A percentile compares a stretch with the other conserved stretches of the same genome.
Evolutionary conservation across 2,113 vertebrate species (phyloP).

Genomic region (Heterocephalus glaber): DNA sequence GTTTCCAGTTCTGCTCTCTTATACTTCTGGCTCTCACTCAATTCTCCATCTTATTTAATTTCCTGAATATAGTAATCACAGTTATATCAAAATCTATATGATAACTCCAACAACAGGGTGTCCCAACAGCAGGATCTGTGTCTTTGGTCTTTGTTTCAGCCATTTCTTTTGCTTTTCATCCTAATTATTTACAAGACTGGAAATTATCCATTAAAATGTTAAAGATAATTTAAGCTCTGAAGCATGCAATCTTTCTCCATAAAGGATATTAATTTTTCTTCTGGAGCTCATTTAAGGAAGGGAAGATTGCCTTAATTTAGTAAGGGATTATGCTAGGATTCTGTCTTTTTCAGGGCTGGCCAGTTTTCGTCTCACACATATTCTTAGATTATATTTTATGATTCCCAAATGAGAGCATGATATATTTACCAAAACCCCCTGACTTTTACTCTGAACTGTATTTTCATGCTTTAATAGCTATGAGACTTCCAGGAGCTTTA

Average conservation of each 20-base stretch:
- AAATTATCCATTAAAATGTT: neutral
- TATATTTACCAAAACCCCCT: neutral
- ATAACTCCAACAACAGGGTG: neutral
- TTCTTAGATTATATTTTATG: neutral
- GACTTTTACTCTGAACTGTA: neutral
- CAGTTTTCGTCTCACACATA: neutral
- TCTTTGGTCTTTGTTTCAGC: neutral
- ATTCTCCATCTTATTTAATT: neutral
- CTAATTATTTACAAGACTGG: neutral
- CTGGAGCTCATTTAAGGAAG: neutral
- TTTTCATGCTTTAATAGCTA: neutral
- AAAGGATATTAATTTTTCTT: neutral
- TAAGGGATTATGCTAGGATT: neutral
- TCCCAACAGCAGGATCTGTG: neutral
- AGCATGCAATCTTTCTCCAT: neutral
- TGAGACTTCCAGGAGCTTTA: neutral
- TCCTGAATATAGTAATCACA: neutral
- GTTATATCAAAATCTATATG: neutral
- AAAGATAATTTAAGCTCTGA: neutral
- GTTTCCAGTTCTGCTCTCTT: neutral
- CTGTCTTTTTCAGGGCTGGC: neutral
- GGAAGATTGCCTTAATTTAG: neutral
- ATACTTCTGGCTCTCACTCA: neutral
- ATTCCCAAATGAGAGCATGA: neutral
- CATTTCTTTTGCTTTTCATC: neutral